Evolutionary conservation across 1,140 invertebrate species (phyloP).

Genomic region (Harlomillsia oculata): DNA sequence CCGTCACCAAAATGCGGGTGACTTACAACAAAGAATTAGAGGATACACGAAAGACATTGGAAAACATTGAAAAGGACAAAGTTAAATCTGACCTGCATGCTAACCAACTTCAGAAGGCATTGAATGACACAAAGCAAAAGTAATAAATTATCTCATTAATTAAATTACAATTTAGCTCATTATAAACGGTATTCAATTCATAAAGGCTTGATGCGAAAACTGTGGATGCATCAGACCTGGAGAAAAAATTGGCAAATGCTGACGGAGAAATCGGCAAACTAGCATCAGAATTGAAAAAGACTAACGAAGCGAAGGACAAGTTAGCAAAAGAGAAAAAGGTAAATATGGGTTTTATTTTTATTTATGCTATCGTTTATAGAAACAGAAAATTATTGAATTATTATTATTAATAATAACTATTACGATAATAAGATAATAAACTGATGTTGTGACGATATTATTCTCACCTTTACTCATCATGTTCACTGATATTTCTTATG

Average conservation of each 20-base stretch:
- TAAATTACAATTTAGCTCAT: background rate
- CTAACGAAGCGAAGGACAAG: background rate
- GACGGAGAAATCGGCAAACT: background rate
- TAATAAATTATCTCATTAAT: background rate
- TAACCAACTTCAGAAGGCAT: background rate
- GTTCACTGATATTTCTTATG: background rate
- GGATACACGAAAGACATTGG: slow-evolving; percentile 4
- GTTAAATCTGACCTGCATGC: slow-evolving; percentile 1
- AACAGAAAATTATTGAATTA: background rate
- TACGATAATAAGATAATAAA: background rate
- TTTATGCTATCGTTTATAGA: background rate
- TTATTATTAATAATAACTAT: background rate
- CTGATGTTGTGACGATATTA: background rate
- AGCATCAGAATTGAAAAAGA: background rate
- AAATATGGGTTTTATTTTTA: too few relatives aligned
- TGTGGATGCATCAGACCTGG: background rate
- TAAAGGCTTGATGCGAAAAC: background rate
- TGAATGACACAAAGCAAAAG: slow-evolving; percentile 11
- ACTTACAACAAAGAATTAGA: slow-evolving; percentile 15
- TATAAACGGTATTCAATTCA: background rate
- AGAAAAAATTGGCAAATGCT: background rate
- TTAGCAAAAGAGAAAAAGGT: slow-evolving; percentile 2
- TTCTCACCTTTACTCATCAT: background rate
- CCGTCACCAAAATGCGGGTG: slow-evolving; percentile 8
- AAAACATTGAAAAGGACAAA: slow-evolving; percentile 11